Conservation (phyloP, 1,140 invertebrate species). For the Drosophila rufa region DNA sequence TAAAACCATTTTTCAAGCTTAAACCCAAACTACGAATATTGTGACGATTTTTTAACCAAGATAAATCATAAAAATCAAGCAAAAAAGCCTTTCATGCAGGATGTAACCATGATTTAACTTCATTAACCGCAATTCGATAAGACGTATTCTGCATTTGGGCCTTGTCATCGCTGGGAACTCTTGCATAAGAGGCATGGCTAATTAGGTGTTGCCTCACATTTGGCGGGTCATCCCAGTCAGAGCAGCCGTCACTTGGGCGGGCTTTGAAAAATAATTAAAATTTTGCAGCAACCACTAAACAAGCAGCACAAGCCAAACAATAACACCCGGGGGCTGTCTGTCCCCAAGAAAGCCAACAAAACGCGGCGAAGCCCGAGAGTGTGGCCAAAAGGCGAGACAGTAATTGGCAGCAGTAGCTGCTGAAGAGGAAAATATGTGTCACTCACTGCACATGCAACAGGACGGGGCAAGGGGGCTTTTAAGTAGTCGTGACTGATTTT, state of each 20-base stretch:
- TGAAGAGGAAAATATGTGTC: conserved; percentile 54
- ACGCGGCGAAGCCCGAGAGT: conserved; percentile 12
- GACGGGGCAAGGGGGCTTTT: conserved; percentile 8
- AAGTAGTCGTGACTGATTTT: conserved; percentile 52
- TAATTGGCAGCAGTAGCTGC: conserved; percentile 57
- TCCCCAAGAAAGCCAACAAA: conserved; percentile 37
- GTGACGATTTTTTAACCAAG: too few relatives aligned
- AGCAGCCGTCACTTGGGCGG: conserved; percentile 21
- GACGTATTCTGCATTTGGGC: neutral
- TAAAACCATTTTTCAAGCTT: neutral
- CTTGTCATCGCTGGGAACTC: conserved; percentile 7
- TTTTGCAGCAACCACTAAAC: conserved; percentile 49
- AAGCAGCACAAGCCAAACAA: conserved; percentile 35
- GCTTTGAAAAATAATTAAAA: conserved; percentile 55
- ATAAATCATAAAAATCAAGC: neutral
- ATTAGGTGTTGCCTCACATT: conserved; percentile 39
- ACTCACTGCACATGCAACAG: conserved; percentile 42
- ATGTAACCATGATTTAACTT: neutral
- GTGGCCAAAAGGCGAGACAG: conserved; percentile 50
- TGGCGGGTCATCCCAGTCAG: conserved; percentile 40
- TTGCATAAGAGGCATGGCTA: conserved; percentile 40
- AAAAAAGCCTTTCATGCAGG: neutral
- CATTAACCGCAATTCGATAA: neutral
- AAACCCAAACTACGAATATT: neutral
- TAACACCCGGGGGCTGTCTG: conserved; percentile 34